Base-by-base conservation (phyloP, 2,797 vertebrate genomes). In the Sebastiscus tertius region DNA sequence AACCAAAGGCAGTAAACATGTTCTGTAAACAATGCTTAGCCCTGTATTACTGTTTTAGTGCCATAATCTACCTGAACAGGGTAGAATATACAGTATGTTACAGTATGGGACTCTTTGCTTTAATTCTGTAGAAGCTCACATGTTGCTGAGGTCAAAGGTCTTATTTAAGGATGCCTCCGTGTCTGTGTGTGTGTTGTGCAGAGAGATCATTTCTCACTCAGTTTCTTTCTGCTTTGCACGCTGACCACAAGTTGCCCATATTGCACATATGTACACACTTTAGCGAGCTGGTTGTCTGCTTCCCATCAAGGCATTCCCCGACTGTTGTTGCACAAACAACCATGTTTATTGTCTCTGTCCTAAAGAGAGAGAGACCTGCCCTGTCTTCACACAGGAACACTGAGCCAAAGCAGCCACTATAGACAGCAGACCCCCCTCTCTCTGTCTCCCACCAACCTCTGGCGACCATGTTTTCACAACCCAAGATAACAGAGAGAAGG, bases 391-490 rank as follows among this genome's bases (percentile, higher is more conserved):
- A 75, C 78, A 90, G 75, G 77, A 89, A 89, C 72, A 65, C 80
- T 49, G 85, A 82, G 90, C 88, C 88, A 89, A 91, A 81, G 83
- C 84, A 88, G 87, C 89, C 90, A 83, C 82, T 80, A 69, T 56
- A 79, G 86, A 88, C 87, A 84, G 76, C 88, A 85, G 80, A 39
- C 81, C 84, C 72, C 34, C 36, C 5, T 63, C 9, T 6, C 79
- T 65, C 68, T 22, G 78, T 84, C 87, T 87, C 93, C 83, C 87
- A 88, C 79, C 84, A 85, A 73, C 83, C 84, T 87, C 83, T 83
- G 88, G 84, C 72, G 79, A 86, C 92, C 88, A 82, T 90, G 90
- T 93, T 94, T 93, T 94, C 70, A 85, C 88, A 93, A 84, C 61
- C 63, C 69, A 29, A 90, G 90, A 94, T 90, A 93, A 94, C 91